Base-by-base conservation (phyloP, 2,888 invertebrate species). In the Yponomeuta plumbellus region DNA sequence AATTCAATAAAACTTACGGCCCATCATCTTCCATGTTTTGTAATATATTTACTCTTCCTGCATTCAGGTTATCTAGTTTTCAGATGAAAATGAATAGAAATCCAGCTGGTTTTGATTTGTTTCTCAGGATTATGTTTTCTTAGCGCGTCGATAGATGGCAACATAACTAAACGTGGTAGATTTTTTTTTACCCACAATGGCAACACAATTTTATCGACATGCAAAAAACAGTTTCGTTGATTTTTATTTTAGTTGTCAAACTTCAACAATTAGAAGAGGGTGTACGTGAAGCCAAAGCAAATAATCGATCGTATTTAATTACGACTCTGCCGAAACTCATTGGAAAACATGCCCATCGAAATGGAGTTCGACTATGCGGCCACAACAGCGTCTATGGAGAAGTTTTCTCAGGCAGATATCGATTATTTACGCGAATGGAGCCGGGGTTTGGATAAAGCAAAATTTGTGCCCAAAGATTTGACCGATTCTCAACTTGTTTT, bases 401-500 rank as follows among this genome's bases (percentile, higher is more conserved):
- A 79, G 69, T 88, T 92, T 79, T 92, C 92, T 5, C 89, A 88
- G 72, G 79, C 83, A 11, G 89, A 92, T 74, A 88, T 92, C 34
- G 80, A 89, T 68, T 75, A 80, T 71, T 79, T 92, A 64, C 81
- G 80, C 66, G 76, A 81, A 67, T 92, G 92, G 92, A 83, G 87
- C n/a, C 80, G 83, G 70, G 84, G 79, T 70, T 81, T 91, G 73
- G 92, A 92, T 71, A 85, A 82, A 79, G 78, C 85, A 52, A 91
- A 91, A 84, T 87, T 80, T 75, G 85, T 92, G 70, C 92, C 92
- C 22, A 87, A 88, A 73, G 91, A 92, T 78, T 74, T 91, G 69
- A 74, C 92, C 44, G 92, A 93, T 71, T 93, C 94, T 80, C 94
- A 94, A 78, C 84, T 95, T 66, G 90, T 93, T 40, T 79, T 94